phyloP scores from a whole-genome alignment of 2,113 vertebrate genomes.

The Uria lomvia region DNA sequence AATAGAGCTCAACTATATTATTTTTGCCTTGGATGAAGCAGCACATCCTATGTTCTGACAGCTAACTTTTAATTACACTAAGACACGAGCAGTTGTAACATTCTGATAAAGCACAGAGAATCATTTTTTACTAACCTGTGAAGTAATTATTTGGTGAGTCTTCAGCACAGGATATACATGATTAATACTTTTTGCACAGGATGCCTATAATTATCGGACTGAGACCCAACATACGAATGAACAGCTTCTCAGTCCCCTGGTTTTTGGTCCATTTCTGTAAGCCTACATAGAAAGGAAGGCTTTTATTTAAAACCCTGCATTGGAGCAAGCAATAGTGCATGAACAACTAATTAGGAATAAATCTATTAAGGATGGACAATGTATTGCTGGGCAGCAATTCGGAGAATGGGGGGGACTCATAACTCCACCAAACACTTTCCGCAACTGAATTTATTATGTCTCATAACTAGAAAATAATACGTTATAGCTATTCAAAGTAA shows the following conservation, averaged over 20 bases:
- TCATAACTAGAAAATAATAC: not conserved
- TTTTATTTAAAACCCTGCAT: not conserved
- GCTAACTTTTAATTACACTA: not conserved
- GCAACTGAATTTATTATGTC: not conserved
- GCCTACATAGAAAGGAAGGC: not conserved
- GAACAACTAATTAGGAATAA: not conserved
- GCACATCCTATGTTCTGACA: not conserved
- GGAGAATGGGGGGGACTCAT: not conserved
- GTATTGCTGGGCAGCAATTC: not conserved
- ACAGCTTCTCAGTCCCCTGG: not conserved
- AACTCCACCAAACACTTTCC: not conserved
- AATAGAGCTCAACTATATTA: not conserved
- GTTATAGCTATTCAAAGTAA: not conserved
- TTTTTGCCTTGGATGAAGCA: not conserved
- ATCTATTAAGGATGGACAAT: not conserved
- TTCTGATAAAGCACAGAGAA: not conserved
- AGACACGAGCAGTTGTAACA: not conserved
- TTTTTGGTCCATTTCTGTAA: not conserved
- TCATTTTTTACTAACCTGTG: not conserved
- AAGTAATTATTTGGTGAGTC: not conserved
- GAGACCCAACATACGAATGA: not conserved
- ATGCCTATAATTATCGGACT: not conserved
- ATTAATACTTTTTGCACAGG: not conserved
- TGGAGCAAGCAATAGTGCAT: not conserved
- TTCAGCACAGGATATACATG: not conserved